phyloP scores from a whole-genome alignment of 2,797 vertebrate species.

The Jordanella pulchra region DNA sequence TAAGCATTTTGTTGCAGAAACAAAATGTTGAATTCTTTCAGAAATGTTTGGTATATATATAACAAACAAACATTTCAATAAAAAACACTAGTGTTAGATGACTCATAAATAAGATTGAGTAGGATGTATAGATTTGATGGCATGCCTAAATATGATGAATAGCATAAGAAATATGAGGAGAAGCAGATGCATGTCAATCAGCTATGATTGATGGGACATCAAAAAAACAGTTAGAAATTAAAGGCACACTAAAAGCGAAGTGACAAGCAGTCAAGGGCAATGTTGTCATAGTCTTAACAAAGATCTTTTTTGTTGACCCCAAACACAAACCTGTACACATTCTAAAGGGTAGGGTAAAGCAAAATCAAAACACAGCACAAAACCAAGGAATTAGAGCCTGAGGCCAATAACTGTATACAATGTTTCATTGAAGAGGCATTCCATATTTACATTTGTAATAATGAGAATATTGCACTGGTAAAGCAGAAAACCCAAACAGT shows the following conservation, averaged over 20 bases:
- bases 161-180: neutral
- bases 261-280: conserved; percentile 5
- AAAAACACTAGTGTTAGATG: neutral
- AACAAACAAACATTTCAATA: too few species aligned
- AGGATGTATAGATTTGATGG: neutral
- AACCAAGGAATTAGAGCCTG: neutral
- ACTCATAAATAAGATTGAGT: conserved; percentile 6
- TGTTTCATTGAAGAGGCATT: conserved; percentile 36
- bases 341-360: neutral
- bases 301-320: neutral
- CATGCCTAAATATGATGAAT: conserved; percentile 1
- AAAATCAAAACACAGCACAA: too few species aligned
- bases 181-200: conserved; percentile 5
- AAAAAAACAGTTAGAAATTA: neutral
- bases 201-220: conserved; percentile 8
- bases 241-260: neutral
- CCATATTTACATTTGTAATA: conserved; percentile 16
- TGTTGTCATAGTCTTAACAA: neutral
- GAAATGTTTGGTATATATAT: too few species aligned
- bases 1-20: neutral
- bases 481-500: conserved; percentile 49
- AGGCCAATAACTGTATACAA: conserved; percentile 13
- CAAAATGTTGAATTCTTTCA: neutral
- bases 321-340: neutral
- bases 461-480: conserved; percentile 37